Evolutionary conservation across 1,140 invertebrate genomes (phyloP).

Genomic region (Drosophila guanche): DNA sequence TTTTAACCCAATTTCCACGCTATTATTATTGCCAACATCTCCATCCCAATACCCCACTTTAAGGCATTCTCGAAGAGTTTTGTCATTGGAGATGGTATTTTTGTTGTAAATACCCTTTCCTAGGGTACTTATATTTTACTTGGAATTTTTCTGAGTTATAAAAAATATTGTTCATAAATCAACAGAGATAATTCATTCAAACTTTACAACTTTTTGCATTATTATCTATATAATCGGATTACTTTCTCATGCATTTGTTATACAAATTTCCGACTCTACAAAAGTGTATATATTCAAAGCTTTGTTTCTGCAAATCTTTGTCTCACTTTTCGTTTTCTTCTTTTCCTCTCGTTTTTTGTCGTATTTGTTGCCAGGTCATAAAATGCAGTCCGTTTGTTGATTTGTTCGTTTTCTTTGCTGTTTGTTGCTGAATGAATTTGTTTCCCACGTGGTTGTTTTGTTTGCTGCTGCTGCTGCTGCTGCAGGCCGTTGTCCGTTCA

Average conservation of each 20-base stretch:
- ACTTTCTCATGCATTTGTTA: no score
- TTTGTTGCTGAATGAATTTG: conserved; percentile 43
- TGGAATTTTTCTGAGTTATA: no score
- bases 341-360: conserved; percentile 21
- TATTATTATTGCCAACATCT: conserved; percentile 34
- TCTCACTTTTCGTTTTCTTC: conserved; percentile 30
- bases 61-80: conserved; percentile 23
- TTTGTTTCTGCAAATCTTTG: neutral
- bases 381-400: conserved; percentile 44
- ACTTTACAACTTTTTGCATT: no score
- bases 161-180: no score
- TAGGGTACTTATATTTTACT: no score
- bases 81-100: conserved; percentile 14
- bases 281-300: neutral
- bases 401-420: conserved; percentile 30
- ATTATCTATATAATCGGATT: no score
- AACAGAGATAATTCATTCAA: no score
- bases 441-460: conserved; percentile 63
- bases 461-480: conserved; percentile 3
- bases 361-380: conserved; percentile 60
- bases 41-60: conserved; percentile 2
- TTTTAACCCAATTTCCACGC: conserved; percentile 74
- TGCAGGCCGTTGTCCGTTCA: conserved; percentile 28
- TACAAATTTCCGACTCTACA: no score
- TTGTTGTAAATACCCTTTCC: no score